These are phyloP conservation scores for Zaprionus gabonicus DNA, from an alignment of 1,140 invertebrate genomes.

Conservation along the genomic window DNA sequence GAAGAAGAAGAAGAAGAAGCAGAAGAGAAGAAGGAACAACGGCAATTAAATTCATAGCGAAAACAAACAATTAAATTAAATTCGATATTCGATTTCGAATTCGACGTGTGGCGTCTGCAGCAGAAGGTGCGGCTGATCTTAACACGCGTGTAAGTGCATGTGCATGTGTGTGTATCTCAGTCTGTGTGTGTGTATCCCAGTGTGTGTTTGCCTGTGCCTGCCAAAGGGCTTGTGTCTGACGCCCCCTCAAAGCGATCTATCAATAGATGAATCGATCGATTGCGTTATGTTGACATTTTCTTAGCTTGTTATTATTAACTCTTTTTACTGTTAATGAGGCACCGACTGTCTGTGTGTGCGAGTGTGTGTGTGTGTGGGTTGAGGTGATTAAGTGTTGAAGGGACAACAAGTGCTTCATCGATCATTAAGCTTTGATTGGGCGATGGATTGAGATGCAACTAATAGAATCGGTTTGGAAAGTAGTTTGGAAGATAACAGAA, in stretches of 20 bases:
- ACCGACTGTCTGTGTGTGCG: background rate
- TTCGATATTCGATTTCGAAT: conserved; percentile 28
- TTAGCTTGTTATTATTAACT: conserved; percentile 36
- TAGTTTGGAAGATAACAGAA: no score
- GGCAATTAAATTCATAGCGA: conserved; percentile 67
- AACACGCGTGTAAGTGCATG: conserved; percentile 35
- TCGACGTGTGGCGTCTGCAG: conserved; percentile 24
- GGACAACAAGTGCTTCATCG: conserved; percentile 61
- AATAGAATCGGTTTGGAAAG: no score
- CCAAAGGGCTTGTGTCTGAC: conserved; percentile 31
- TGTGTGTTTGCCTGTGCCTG: conserved; percentile 4
- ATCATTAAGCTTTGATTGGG: background rate
- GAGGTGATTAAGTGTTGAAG: conserved; percentile 21
- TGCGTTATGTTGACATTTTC: conserved; percentile 39
- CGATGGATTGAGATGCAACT: background rate
- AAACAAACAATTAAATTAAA: conserved; percentile 75
- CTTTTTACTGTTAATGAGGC: conserved; percentile 54
- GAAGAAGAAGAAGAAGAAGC: background rate
- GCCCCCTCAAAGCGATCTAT: conserved; percentile 22
- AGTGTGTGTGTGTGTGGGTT: conserved; percentile 5
- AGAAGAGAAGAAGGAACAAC: background rate
- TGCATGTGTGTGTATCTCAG: conserved; percentile 12
- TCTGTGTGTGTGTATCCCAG: background rate
- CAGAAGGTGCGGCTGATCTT: conserved; percentile 49
- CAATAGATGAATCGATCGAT: conserved; percentile 34